Percentiles rank a stretch among this genome's conserved stretches.
These are phyloP conservation scores for Laothoe populi DNA, from an alignment of 2,888 invertebrate species.

Conservation along the genomic window DNA sequence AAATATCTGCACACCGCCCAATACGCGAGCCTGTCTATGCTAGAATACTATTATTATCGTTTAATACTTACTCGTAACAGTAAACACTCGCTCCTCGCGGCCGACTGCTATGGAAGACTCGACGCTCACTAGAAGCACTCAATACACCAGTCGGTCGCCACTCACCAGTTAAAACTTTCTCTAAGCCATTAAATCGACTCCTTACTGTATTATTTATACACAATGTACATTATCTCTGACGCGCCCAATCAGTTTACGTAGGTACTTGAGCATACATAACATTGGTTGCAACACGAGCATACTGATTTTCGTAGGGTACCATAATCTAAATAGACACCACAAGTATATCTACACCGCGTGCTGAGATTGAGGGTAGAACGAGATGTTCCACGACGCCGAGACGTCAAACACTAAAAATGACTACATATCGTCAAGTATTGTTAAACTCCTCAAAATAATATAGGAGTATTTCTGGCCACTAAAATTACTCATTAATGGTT, in stretches of 20 bases:
- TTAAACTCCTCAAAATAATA: too few relatives aligned
- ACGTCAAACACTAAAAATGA: too few relatives aligned
- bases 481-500: too few relatives aligned
- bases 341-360: too few relatives aligned
- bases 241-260: slow-evolving; percentile 43
- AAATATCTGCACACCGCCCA: slow-evolving; percentile 62
- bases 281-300: slow-evolving; percentile 39
- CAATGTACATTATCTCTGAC: slow-evolving; percentile 82
- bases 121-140: slow-evolving; percentile 82
- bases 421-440: too few relatives aligned
- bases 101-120: slow-evolving; percentile 84
- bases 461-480: too few relatives aligned
- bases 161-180: slow-evolving; percentile 65
- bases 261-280: slow-evolving; percentile 28
- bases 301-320: slow-evolving; percentile 56
- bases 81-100: slow-evolving; percentile 71
- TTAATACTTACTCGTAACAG: slow-evolving; percentile 82
- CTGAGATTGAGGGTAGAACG: too few relatives aligned
- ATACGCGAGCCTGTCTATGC: slow-evolving; percentile 71
- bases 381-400: too few relatives aligned
- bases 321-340: too few relatives aligned
- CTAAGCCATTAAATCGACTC: slow-evolving; percentile 76
- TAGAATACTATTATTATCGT: slow-evolving; percentile 82
- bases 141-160: slow-evolving; percentile 80
- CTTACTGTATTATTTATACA: slow-evolving; percentile 82